Evolutionary conservation across 2,797 vertebrate genomes (phyloP).

Genomic region (Eulemur rubriventer): DNA sequence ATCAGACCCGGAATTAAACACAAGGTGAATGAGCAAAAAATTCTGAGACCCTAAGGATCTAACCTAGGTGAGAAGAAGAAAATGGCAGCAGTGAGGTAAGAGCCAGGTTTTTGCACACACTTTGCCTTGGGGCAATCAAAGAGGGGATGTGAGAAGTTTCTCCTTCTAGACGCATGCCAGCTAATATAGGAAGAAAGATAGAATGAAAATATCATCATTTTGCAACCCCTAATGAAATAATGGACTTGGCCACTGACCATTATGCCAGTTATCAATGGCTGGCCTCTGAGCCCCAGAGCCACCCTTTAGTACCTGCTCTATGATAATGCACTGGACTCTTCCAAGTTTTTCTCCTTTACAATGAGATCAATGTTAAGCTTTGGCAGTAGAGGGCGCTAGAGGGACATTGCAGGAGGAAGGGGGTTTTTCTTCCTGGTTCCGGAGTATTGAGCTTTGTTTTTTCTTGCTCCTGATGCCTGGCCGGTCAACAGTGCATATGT

Average conservation of each 20-base stretch:
- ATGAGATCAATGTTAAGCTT: background rate
- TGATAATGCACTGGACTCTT: background rate
- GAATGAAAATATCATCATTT: background rate
- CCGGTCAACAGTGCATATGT: too few relatives aligned
- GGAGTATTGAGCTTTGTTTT: background rate
- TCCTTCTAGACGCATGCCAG: background rate
- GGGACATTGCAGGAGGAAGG: background rate
- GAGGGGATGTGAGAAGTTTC: background rate
- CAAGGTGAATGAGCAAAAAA: background rate
- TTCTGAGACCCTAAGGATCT: background rate
- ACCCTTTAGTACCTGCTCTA: background rate
- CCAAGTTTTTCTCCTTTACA: background rate
- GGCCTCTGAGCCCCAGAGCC: background rate
- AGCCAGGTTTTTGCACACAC: background rate
- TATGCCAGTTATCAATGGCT: background rate
- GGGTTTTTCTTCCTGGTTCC: background rate
- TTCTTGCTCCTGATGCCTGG: background rate
- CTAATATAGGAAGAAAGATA: background rate
- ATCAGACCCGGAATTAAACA: background rate
- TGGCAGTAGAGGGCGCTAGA: conserved; percentile 45
- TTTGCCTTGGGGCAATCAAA: background rate
- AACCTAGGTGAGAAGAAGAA: background rate
- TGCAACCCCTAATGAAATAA: background rate
- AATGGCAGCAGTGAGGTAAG: background rate
- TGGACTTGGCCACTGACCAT: background rate